Percentiles rank a stretch among this genome's conserved stretches.
These are phyloP conservation scores for Sebastes diaconus DNA, from an alignment of 2,797 vertebrate genomes.

Conservation along the genomic window DNA sequence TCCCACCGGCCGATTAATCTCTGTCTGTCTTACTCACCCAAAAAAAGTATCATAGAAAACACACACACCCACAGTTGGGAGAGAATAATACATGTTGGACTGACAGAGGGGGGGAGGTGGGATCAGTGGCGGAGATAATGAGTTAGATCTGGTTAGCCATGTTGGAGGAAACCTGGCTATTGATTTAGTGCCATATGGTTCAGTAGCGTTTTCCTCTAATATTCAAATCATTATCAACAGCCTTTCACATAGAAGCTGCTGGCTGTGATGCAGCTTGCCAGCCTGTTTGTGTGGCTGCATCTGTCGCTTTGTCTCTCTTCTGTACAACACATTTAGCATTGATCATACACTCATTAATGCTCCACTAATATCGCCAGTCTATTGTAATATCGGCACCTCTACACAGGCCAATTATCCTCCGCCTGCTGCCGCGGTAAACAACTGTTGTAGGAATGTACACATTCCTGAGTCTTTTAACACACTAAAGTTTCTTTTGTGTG, in stretches of 20 bases:
- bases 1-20: background rate
- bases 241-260: conserved; percentile 21
- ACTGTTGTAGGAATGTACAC: background rate
- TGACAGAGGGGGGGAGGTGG: background rate
- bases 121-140: conserved; percentile 9
- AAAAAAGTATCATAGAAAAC: background rate
- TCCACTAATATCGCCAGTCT: conserved; percentile 11
- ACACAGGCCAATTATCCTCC: background rate
- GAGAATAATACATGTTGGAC: background rate
- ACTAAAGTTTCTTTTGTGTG: background rate
- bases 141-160: conserved; percentile 21
- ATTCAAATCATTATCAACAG: conserved; percentile 22
- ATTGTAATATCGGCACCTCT: conserved; percentile 4
- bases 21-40: background rate
- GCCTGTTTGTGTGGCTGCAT: conserved; percentile 24
- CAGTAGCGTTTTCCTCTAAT: conserved; percentile 9
- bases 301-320: conserved; percentile 26
- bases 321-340: conserved; percentile 27
- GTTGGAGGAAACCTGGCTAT: conserved; percentile 25
- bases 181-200: conserved; percentile 28
- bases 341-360: conserved; percentile 36
- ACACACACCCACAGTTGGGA: background rate
- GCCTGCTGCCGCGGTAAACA: background rate
- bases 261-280: background rate
- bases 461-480: background rate